These are phyloP conservation scores for Choreutis nemorana DNA, from an alignment of 2,888 invertebrate genomes.

Conservation along the genomic window DNA sequence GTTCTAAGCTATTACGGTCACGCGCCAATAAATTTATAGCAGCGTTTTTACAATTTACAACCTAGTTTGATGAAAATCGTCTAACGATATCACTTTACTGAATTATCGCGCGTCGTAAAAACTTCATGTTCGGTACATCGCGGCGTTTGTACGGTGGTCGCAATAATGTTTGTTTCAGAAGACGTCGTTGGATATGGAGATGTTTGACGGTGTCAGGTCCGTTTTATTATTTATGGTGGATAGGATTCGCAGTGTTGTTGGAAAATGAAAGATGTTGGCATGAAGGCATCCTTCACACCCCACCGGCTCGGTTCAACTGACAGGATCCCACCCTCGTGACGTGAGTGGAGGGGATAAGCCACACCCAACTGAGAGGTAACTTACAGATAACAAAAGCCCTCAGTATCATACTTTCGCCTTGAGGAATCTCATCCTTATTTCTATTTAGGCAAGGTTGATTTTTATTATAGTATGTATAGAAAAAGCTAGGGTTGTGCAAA, in stretches of 20 bases:
- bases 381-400: constrained; percentile 13
- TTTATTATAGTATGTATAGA: constrained; percentile 1
- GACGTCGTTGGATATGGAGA: no score
- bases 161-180: no score
- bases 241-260: constrained; percentile 52
- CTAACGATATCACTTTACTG: no score
- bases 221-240: constrained; percentile 44
- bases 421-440: constrained; percentile 19
- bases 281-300: constrained; percentile 55
- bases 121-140: no score
- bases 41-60: no score
- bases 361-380: constrained; percentile 21
- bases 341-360: constrained; percentile 18
- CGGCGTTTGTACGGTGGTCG: no score
- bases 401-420: constrained; percentile 7
- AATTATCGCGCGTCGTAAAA: no score
- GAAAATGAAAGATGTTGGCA: constrained; percentile 42
- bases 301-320: constrained; percentile 41
- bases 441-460: neutral
- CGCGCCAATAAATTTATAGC: no score
- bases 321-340: constrained; percentile 31
- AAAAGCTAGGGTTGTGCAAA: constrained; percentile 4
- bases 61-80: no score
- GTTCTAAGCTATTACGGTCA: no score
- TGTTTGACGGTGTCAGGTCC: no score